A percentile compares a stretch with the other conserved stretches of the same genome.
These are phyloP conservation scores for Agonum fuliginosum DNA, from an alignment of 2,888 invertebrate species.

Conservation along the genomic window DNA sequence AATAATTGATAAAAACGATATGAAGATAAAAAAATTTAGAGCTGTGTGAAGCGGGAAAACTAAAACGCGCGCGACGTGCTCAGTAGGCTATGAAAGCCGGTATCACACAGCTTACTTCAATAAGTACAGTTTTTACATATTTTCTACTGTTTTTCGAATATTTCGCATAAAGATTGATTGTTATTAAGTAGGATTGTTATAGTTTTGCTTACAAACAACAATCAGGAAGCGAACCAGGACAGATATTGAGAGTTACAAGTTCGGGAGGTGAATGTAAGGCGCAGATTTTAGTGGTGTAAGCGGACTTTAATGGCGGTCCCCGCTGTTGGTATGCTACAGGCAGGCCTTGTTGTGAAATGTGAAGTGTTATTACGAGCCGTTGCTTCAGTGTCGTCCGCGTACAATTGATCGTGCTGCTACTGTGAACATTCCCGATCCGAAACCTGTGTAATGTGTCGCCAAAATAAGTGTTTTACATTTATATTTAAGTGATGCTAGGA, in stretches of 20 bases:
- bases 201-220: no score
- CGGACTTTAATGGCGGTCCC: constrained; percentile 39
- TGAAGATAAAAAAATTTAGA: constrained; percentile 3
- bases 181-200: no score
- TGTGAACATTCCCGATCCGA: constrained; percentile 10
- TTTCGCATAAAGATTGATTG: not conserved
- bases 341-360: constrained; percentile 50
- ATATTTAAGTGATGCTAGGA: constrained; percentile 54
- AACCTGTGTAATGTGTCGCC: constrained; percentile 38
- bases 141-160: not conserved
- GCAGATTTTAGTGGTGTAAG: constrained; percentile 31
- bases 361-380: constrained; percentile 37
- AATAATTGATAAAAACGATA: not conserved
- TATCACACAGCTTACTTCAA: constrained; percentile 10
- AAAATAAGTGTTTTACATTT: constrained; percentile 43
- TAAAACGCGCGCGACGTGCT: constrained; percentile 49
- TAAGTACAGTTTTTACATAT: not conserved
- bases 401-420: constrained; percentile 11
- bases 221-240: not conserved
- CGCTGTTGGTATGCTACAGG: constrained; percentile 42
- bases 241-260: not conserved
- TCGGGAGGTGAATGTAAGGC: not conserved
- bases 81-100: constrained; percentile 26
- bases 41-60: constrained; percentile 18
- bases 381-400: constrained; percentile 28